Evolutionary conservation across 2,113 vertebrate genomes (phyloP).

Genomic region (Cynoglossus semilaevis): DNA sequence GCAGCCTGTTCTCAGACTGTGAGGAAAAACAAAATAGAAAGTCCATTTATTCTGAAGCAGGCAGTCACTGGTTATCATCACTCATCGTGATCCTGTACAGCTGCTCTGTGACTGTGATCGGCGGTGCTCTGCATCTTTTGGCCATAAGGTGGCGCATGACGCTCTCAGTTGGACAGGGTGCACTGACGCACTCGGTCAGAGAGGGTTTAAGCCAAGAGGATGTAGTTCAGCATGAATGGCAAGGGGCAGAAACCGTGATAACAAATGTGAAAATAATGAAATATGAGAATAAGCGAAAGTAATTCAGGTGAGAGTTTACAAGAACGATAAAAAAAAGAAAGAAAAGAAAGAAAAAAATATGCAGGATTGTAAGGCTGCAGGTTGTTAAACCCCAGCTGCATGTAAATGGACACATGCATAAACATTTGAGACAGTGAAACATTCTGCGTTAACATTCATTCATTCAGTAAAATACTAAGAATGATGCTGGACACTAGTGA

Average conservation of each 20-base stretch:
- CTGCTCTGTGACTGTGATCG: constrained; percentile 27
- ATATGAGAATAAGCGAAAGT: background rate
- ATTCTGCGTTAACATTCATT: no score
- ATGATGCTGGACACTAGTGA: no score
- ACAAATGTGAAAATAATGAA: constrained; percentile 10
- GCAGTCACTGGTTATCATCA: constrained; percentile 21
- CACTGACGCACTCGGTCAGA: constrained; percentile 10
- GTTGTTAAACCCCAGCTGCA: background rate
- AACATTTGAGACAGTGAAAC: no score
- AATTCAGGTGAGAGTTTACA: background rate
- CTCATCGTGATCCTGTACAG: constrained; percentile 19
- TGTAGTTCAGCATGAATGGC: constrained; percentile 13
- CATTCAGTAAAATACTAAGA: no score
- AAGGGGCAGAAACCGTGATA: background rate
- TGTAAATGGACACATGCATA: background rate
- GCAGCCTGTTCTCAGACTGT: background rate
- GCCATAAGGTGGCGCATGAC: constrained; percentile 73
- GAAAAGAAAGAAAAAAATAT: background rate
- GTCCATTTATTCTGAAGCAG: constrained; percentile 3
- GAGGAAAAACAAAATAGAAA: background rate
- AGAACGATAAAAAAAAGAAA: background rate
- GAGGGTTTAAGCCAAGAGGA: constrained; percentile 21
- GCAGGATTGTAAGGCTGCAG: background rate
- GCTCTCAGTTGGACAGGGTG: constrained; percentile 49
- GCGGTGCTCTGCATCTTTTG: constrained; percentile 40